Conservation (phyloP, 2,113 vertebrate species). For the Serranochromis macrocephalus region DNA sequence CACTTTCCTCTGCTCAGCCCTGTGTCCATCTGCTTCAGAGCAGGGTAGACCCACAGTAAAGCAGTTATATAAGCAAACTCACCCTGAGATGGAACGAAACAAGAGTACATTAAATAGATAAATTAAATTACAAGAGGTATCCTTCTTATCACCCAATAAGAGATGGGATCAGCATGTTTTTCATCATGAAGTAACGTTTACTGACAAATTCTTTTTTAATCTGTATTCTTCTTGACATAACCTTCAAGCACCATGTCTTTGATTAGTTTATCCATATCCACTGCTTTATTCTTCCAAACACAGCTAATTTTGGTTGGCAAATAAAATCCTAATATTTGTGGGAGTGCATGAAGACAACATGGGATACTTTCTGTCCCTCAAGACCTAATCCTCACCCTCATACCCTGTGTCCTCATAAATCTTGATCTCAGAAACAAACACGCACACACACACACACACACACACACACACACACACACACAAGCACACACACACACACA, state of each 20-base stretch:
- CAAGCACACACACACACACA: neutral
- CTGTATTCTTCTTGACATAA: neutral
- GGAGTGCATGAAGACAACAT: neutral
- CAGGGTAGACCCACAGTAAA: neutral
- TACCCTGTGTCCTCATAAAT: constrained; percentile 47
- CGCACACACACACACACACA: neutral
- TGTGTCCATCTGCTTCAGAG: neutral
- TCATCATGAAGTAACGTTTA: neutral
- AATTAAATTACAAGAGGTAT: neutral
- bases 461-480: rapidly evolving
- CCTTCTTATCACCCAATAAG: neutral
- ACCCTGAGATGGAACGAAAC: neutral
- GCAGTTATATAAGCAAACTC: neutral
- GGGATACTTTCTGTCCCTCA: constrained; percentile 20
- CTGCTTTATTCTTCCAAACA: neutral
- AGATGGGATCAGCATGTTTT: neutral
- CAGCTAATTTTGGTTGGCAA: neutral
- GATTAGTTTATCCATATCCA: neutral
- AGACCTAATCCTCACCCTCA: constrained; percentile 30
- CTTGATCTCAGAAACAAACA: constrained; percentile 31
- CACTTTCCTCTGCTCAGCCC: neutral
- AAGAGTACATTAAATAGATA: neutral
- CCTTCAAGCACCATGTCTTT: neutral
- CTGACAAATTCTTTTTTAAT: neutral
- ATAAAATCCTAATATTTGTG: neutral